Conservation (phyloP, 2,888 invertebrate species). For the Serripes groenlandicus region DNA sequence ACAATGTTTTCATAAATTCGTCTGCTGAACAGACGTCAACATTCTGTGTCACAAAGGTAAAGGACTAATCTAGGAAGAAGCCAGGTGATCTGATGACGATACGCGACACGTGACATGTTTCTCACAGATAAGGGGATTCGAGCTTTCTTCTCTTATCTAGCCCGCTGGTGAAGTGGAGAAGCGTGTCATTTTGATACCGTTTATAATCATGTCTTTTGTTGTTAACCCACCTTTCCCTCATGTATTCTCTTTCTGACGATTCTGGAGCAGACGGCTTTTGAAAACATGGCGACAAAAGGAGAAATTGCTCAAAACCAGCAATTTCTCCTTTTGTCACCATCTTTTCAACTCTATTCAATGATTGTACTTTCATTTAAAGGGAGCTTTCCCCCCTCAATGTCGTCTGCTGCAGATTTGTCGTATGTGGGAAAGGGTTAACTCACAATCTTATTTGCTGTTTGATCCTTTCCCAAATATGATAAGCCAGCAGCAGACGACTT, state of each 20-base stretch:
- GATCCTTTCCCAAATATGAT: too few species aligned
- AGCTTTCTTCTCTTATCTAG: conserved; percentile 16
- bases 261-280: not conserved
- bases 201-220: too few species aligned
- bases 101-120: not conserved
- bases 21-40: too few species aligned
- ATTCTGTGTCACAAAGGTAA: not conserved
- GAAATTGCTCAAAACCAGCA: not conserved
- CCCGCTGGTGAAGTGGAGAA: not conserved
- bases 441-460: too few species aligned
- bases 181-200: not conserved
- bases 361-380: too few species aligned
- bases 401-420: too few species aligned
- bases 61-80: conserved; percentile 1
- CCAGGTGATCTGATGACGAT: conserved; percentile 8
- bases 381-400: too few species aligned
- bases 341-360: too few species aligned
- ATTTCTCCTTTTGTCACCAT: not conserved
- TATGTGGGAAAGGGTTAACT: too few species aligned
- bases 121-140: conserved; percentile 18
- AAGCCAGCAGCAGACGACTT: too few species aligned
- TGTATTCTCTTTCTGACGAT: not conserved
- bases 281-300: not conserved
- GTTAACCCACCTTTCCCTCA: too few species aligned
- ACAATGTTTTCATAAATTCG: not conserved